Conservation (phyloP, 2,888 invertebrate species). For the Harmothoe impar region DNA sequence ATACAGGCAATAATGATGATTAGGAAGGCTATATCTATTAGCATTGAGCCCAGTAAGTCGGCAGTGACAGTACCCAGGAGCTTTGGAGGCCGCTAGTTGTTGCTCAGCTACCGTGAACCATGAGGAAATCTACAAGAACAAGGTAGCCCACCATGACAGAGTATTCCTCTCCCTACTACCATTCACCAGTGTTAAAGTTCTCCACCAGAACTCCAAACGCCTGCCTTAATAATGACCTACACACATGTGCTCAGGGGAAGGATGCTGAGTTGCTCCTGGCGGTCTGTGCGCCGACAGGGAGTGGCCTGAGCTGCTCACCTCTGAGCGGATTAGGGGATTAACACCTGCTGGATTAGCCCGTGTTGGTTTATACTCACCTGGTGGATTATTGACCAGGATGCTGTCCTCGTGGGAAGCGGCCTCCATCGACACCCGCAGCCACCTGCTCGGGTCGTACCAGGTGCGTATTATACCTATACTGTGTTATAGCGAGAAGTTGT, state of each 20-base stretch:
- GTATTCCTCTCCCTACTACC: not conserved
- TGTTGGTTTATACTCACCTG: not conserved
- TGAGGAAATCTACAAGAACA: not conserved
- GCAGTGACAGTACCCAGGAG: not conserved
- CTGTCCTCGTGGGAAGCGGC: conserved; percentile 59
- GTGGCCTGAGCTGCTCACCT: not conserved
- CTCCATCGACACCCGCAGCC: conserved; percentile 57
- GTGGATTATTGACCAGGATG: conserved; percentile 37
- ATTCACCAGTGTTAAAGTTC: not conserved
- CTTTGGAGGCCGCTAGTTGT: not conserved
- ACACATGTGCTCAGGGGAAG: not conserved
- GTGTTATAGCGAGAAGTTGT: too few species aligned
- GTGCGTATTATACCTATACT: not conserved
- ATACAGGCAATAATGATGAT: too few species aligned
- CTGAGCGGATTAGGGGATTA: conserved; percentile 1
- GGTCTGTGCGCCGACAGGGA: not conserved
- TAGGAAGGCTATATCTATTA: too few species aligned
- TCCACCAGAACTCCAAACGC: not conserved
- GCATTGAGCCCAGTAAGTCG: too few species aligned
- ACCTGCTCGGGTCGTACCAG: conserved; percentile 53
- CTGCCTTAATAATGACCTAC: not conserved
- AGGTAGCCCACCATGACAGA: not conserved
- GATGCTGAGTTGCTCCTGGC: not conserved
- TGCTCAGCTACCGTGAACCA: not conserved
- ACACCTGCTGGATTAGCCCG: conserved; percentile 24